These are phyloP conservation scores for Eucera pruinosa DNA, from an alignment of 2,888 invertebrate genomes.

Conservation along the genomic window DNA sequence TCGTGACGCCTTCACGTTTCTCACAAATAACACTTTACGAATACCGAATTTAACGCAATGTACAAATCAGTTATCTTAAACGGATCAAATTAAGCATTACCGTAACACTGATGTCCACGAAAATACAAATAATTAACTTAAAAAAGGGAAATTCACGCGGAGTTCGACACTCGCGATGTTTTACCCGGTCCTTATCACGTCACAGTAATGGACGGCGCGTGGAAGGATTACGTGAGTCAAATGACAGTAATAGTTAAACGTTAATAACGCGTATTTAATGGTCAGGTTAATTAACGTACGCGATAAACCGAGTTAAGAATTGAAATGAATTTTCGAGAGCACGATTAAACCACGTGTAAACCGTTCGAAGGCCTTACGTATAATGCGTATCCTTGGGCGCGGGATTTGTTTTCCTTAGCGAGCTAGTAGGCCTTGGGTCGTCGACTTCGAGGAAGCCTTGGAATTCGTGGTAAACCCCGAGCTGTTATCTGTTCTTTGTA, in stretches of 20 bases:
- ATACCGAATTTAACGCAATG: not conserved
- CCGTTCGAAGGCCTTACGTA: not conserved
- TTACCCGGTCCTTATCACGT: not conserved
- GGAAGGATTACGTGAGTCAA: not conserved
- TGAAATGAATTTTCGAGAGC: not conserved
- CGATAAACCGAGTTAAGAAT: not conserved
- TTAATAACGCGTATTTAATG: not conserved
- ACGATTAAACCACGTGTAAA: not conserved
- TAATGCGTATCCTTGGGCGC: not conserved
- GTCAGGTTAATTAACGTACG: not conserved
- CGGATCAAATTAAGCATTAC: no score
- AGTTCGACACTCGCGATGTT: not conserved
- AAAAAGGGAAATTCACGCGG: not conserved
- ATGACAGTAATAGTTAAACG: not conserved
- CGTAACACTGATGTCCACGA: no score
- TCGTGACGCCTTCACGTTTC: no score
- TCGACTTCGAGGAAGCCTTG: not conserved
- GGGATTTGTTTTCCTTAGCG: slow-evolving; percentile 8
- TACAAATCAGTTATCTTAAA: not conserved
- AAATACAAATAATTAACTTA: not conserved
- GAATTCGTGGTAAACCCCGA: not conserved
- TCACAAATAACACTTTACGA: not conserved
- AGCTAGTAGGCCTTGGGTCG: not conserved
- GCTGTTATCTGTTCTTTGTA: no score
- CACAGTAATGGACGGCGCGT: not conserved